Evolutionary conservation across 2,797 vertebrate species (phyloP), one percentile per base, ranked within the genome.

Genomic region (Silurus lanzhouensis): DNA sequence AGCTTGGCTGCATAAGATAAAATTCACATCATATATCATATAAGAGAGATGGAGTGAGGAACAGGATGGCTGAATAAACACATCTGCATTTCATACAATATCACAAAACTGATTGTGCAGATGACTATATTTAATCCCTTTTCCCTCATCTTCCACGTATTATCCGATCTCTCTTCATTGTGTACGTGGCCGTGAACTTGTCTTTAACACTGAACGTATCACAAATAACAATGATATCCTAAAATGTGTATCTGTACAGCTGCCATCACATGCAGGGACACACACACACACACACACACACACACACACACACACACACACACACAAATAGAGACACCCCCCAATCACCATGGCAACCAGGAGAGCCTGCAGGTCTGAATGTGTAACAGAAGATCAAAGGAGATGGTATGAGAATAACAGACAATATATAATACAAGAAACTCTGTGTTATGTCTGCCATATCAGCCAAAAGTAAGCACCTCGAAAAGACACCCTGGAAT

Each of bases 331-430:
- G 76, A 61, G 55, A 22, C 76, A 78, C 75, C 60, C 75, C 75
- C 74, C 75, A 58, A 58, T 77, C 55, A 58, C 75, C 75, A 77
- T 60, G 55, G 55, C 75, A 77, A 77, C 74, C 76, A 14, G 52
- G n/a, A 55, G 44, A 80, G 55, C 74, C 48, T 19, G 55, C 25
- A 10, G 31, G 8, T 76, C 74, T 58, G 55, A 77, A 25, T 38
- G 74, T 58, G 74, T 75, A 58, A 19, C 15, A 31, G 74, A 58
- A 31, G 3, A 77, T 58, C 25, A 38, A 77, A 58, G 55, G 14
- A 9, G 58, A 13, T 31, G 55, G 9, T 15, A 76, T 19, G 31
- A 31, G 31, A 58, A 6, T 20, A 19, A 12, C 6, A 76, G 48
- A 27, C 14, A 57, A 57, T 27, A 76, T 17, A 55, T 0, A n/a